phyloP scores from a whole-genome alignment of 30 jellyfish, hydroid and myxozoan genomes.

The Haliclystus octoradiatus region DNA sequence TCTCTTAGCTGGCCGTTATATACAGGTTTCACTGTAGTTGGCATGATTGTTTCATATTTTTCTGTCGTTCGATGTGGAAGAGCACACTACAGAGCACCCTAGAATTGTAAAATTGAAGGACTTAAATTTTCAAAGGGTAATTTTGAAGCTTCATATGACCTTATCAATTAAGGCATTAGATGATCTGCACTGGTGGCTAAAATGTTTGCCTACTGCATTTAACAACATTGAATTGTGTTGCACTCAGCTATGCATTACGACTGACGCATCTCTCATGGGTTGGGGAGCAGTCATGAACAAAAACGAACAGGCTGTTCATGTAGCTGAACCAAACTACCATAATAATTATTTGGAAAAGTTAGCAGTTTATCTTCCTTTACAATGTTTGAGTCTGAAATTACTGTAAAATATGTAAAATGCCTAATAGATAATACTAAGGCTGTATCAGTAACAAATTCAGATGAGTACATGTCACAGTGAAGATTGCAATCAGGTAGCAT shows the following conservation, averaged over 20 bases:
- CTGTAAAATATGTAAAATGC: no score
- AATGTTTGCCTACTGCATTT: background rate
- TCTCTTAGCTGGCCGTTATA: no score
- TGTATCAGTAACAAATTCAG: no score
- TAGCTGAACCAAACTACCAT: background rate
- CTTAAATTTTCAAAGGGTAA: background rate
- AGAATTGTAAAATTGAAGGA: no score
- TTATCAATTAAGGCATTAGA: background rate
- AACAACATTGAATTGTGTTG: background rate
- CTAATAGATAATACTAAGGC: no score
- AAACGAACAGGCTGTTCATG: background rate
- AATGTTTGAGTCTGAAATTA: no score
- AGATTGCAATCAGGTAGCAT: no score
- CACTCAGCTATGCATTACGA: no score
- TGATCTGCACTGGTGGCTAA: conserved; percentile 5
- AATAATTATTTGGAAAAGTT: background rate
- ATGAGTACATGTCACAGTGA: no score
- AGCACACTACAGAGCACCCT: conserved; percentile 7
- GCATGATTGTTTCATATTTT: conserved; percentile 20
- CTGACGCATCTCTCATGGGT: no score
- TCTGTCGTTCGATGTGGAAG: conserved; percentile 32
- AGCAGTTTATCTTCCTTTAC: background rate
- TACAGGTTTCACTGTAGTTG: conserved; percentile 27
- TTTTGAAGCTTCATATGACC: background rate
- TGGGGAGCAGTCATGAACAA: no score